Evolutionary conservation across 2,797 vertebrate species (phyloP), one percentile per base, ranked within the genome.

Genomic region (Eidolon dupreanum): DNA sequence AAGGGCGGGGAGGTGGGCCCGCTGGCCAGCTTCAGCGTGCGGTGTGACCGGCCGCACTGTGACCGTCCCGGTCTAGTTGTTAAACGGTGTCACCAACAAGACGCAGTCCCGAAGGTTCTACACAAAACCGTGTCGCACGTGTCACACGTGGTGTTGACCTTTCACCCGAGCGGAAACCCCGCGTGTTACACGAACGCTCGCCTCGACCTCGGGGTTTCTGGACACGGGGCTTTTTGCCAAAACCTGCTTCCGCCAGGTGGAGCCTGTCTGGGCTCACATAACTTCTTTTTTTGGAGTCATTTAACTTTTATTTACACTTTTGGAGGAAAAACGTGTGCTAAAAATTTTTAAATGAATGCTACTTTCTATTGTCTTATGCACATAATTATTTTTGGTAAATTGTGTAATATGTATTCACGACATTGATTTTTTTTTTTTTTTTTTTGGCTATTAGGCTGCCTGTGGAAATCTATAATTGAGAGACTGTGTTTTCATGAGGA

Each of bases 171-270:
- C 1, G 8, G n/a, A 33, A 41, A 2, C 26, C 19, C 3, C 16
- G 4, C 2, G 0, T 19, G 15, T 19, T 8, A 0, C 3, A 0
- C 0, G 28, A 1, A 15, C 0, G 1, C 3, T 16, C 0, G 0
- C 1, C 59, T 46, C 33, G 6, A 8, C 49, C 8, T 0, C 43
- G 53, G 6, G 8, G 4, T 31, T 49, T 49, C 15, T 1, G 11
- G 36, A 16, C 7, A 7, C 2, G 3, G 31, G 22, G 26, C 41
- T 57, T 24, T 78, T n/a, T 38, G 36, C 33, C 28, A 26, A 85
- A 24, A 53, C 31, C 16, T 1, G 1, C 2, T 38, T 36, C 13
- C 20, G 19, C 15, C 9, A 8, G 15, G 57, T 1, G 7, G 31
- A 17, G 36, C 11, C 57, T 53, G 26, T 43, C 49, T 36, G 36